Evolutionary conservation across 2,797 vertebrate species (phyloP), one percentile per base, ranked within the genome.

Genomic region (Acipenser transmontanus): DNA sequence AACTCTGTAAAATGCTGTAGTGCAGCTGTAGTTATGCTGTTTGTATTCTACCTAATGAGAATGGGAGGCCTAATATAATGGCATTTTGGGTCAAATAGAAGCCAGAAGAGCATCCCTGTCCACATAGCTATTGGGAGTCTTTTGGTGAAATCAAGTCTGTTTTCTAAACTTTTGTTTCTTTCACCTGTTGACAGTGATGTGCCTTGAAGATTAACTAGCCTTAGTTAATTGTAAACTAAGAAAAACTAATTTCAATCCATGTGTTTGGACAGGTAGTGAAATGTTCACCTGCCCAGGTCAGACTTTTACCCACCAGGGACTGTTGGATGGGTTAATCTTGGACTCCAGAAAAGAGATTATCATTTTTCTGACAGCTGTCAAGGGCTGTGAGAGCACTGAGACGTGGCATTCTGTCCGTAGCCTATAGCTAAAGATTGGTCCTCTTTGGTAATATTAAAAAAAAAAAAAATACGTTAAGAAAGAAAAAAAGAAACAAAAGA

Each of bases 171-270:
- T 34, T 34, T 34, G 34, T 34, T 34, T 34, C 34, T 34, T 34
- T 34, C 4, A 34, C 34, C 34, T 34, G 34, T 34, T 34, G 34
- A 34, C 34, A 34, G 34, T 34, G 34, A 34, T 11, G 47, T 70
- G 51, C 79, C 88, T 87, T 88, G 85, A 88, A 84, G 85, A 78
- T 78, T 77, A 84, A 84, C 75, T 78, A 80, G 77, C 71, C 78
- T 81, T 77, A 34, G 83, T 82, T 73, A 82, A 76, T 66, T 69
- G 77, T 71, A 76, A 80, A 82, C 77, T 81, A 78, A 80, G 57
- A 59, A 68, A 59, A 14, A 14, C 59, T 65, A 9, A 51, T 62
- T 12, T 50, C 47, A n/a, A 65, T 61, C 69, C 63, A 49, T 64
- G 68, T 69, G 66, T 72, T 76, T 72, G 71, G 74, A 74, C 72